Percentiles rank a stretch among this genome's conserved stretches.
These are phyloP conservation scores for Apeira syringaria DNA, from an alignment of 2,888 invertebrate genomes.

Conservation along the genomic window DNA sequence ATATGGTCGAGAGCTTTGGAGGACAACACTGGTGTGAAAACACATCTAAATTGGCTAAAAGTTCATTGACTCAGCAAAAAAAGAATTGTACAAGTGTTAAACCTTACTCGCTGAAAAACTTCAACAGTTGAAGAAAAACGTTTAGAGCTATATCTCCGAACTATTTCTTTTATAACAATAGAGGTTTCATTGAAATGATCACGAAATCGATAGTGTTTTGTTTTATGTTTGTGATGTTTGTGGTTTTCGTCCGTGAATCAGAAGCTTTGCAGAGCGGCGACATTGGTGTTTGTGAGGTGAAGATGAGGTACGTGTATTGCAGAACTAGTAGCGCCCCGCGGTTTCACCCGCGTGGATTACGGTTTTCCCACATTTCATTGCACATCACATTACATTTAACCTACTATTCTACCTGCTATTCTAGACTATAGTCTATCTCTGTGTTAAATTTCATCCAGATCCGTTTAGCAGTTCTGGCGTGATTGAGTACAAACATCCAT, in stretches of 20 bases:
- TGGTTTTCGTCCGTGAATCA: conserved; percentile 24
- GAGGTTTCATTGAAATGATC: conserved; percentile 27
- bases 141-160: no score
- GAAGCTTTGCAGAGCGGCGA: conserved; percentile 39
- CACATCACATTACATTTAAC: no score
- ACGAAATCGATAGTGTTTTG: conserved; percentile 31
- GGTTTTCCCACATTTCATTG: no score
- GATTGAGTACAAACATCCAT: no score
- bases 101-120: background rate
- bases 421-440: no score
- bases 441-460: no score
- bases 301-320: conserved; percentile 44
- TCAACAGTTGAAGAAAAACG: background rate
- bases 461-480: no score
- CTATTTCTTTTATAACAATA: background rate
- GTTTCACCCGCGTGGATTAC: no score
- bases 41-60: conserved; percentile 2
- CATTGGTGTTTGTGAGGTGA: conserved; percentile 48
- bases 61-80: conserved; percentile 10
- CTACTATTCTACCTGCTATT: no score
- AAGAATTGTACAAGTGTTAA: no score
- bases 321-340: no score
- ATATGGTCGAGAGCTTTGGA: conserved; percentile 17
- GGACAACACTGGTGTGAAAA: conserved; percentile 26
- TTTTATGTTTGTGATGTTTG: conserved; percentile 26